These are phyloP conservation scores for Triplophysa bombifrons DNA, from an alignment of 2,797 vertebrate genomes.

Conservation along the genomic window DNA sequence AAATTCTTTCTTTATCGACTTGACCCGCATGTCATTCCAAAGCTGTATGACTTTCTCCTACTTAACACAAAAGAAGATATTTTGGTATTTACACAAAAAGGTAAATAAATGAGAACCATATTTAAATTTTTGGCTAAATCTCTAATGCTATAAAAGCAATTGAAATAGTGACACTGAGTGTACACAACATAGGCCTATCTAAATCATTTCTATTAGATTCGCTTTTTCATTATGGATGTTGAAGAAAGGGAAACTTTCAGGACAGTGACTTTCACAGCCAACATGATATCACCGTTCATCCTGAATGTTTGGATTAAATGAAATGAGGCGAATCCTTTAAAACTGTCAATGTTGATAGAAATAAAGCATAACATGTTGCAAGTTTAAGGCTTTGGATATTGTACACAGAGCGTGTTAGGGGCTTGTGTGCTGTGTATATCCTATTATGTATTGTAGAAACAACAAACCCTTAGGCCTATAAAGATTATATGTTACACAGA, in stretches of 20 bases:
- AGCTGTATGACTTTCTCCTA: no score
- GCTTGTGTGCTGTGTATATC: background rate
- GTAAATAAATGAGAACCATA: no score
- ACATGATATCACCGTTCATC: background rate
- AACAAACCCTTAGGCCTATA: background rate
- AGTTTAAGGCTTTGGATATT: constrained; percentile 35
- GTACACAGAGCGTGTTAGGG: constrained; percentile 14
- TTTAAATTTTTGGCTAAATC: no score
- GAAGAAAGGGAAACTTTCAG: background rate
- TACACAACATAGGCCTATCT: no score
- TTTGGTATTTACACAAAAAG: no score
- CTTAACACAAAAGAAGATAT: no score
- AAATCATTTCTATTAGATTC: no score
- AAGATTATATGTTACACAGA: background rate
- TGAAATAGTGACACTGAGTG: no score
- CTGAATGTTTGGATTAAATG: background rate
- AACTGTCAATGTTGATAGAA: constrained; percentile 38
- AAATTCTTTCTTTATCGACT: no score
- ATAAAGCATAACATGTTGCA: constrained; percentile 8
- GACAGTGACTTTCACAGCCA: background rate
- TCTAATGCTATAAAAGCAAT: no score
- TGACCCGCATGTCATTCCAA: no score
- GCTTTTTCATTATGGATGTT: no score
- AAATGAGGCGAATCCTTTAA: constrained; percentile 9
- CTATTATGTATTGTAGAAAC: background rate